Evolutionary conservation across 2,113 vertebrate species (phyloP), one percentile per base, ranked within the genome.

Genomic region (Psilopsiagon aymara): DNA sequence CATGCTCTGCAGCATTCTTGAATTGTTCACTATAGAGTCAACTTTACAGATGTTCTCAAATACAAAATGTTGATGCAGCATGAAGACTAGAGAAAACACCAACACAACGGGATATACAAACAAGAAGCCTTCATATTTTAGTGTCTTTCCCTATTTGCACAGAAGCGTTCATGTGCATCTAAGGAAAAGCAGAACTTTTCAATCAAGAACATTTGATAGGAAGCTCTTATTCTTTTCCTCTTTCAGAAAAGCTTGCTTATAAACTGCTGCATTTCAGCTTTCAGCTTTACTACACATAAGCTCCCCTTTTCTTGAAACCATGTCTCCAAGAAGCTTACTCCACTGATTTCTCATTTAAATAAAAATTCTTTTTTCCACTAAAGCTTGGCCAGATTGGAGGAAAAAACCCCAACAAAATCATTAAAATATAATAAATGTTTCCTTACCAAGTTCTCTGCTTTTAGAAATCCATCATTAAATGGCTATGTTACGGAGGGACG

Each of bases 371-470:
- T 67, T 62, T 78, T 66, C 46, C 46, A 66, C 11, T n/a, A 64
- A 55, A 44, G 29, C 24, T 9, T 77, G 14, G 5, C 9, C 13
- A 33, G 15, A 28, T 85, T n/a, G 2, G 0, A 2, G 6, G 4
- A 3, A 3, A 4, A 1, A 23, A 4, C 12, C 12, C 47, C 47
- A 49, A 49, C 12, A 20, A 47, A 44, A 21, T 21, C 20, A 74
- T 39, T 35, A 55, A 86, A 68, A 46, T 9, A 81, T 0, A 69
- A 17, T 43, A 63, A 44, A 13, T 25, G 15, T 37, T 81, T 80
- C 25, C 8, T 1, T 33, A 49, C 31, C 9, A 78, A n/a, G 18
- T 47, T 70, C 10, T 35, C 47, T 78, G 21, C 33, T 71, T 83
- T 53, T 10, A 81, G 8, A 86, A 55, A 18, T 5, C 8, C 5